phyloP scores from a whole-genome alignment of 2,113 vertebrate species.

The Rhinolophus ferrumequinum region DNA sequence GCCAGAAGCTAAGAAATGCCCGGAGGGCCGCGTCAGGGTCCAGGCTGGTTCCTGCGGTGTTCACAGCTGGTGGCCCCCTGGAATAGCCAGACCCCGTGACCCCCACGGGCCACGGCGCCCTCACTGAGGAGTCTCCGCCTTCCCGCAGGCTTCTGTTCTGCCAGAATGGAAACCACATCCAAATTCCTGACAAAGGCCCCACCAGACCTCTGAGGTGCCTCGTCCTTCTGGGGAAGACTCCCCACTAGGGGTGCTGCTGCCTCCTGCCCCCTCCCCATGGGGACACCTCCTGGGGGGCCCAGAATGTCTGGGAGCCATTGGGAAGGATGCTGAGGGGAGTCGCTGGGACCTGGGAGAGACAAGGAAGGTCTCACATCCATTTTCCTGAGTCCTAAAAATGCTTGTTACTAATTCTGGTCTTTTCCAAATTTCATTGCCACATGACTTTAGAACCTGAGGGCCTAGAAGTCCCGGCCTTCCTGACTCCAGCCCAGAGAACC shows the following conservation, averaged over 20 bases:
- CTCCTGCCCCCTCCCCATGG: neutral
- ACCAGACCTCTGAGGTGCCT: neutral
- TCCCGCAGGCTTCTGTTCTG: accelerated
- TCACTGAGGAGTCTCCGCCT: accelerated
- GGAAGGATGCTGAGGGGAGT: neutral
- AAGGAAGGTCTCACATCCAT: too few relatives aligned
- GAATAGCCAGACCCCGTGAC: neutral
- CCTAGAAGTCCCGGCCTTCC: too few relatives aligned
- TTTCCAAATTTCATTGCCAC: neutral
- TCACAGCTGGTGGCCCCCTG: too few relatives aligned
- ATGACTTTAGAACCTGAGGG: neutral
- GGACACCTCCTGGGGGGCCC: neutral
- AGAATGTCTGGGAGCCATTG: neutral
- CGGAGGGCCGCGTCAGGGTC: accelerated
- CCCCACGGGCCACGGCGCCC: too few relatives aligned
- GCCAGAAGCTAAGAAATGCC: constrained; percentile 63
- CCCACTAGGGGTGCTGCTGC: neutral
- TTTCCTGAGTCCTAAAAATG: neutral
- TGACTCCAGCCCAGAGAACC: too few relatives aligned
- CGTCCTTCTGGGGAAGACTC: neutral
- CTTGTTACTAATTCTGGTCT: neutral
- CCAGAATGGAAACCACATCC: neutral
- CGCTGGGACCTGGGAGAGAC: neutral
- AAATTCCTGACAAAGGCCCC: too few relatives aligned
- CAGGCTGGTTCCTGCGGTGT: neutral